Evolutionary conservation across 2,113 vertebrate genomes (phyloP), one percentile per base, ranked within the genome.

Genomic region (Hyperoodon ampullatus): DNA sequence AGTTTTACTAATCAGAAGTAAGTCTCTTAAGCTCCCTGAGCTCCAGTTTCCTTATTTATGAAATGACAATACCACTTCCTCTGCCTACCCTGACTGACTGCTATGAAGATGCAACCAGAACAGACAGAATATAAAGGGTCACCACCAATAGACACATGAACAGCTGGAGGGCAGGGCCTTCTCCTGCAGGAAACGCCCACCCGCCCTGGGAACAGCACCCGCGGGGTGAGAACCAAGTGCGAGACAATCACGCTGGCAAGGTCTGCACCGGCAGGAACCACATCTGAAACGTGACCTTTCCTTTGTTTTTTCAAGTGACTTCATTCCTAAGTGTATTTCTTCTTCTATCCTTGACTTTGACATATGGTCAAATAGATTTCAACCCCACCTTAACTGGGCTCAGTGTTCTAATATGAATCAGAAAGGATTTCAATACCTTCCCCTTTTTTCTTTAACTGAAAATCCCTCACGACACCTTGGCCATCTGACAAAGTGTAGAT

Each of bases 241-340:
- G 0, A 8, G 19, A 9, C 14, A 19, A 3, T 30, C 63, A 8
- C 0, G 1, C 0, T 6, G 13, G 13, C 68, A 63, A 30, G 30
- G n/a, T 0, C 28, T 11, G 39, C 30, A 28, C 4, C 24, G n/a
- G 70, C 0, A 60, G 33, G 58, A 61, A 72, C 8, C 33, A 55
- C 39, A n/a, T 47, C 66, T 35, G 71, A 74, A 50, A 44, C 4
- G 11, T 3, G 13, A 75, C 24, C 80, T 47, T 12, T 55, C 93
- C 35, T 50, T 8, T n/a, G 50, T 75, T 47, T 70, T 53, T 88
- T 42, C n/a, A 68, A 78, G 23, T 4, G 58, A 80, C 35, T 85
- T 84, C 63, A 71, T 71, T 53, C 77, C 2, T 47, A 4, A 86
- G 33, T 16, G 5, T 55, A 87, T 63, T 81, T 90, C 53, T 47